These are phyloP conservation scores for Catharus bicknelli DNA, from an alignment of 2,113 vertebrate genomes.

Conservation along the genomic window DNA sequence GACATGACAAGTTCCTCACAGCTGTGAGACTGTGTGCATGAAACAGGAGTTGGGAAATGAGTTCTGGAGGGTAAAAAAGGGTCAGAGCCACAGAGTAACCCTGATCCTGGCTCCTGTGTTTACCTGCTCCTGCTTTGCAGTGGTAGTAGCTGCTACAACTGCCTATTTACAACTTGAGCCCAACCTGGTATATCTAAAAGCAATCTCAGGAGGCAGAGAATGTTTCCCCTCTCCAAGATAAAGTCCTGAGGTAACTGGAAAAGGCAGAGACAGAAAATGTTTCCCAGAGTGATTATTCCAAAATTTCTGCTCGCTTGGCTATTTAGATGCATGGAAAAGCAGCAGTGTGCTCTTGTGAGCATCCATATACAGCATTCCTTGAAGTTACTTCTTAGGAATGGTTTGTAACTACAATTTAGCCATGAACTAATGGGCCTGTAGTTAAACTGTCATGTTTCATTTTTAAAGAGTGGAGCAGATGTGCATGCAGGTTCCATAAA, in stretches of 20 bases:
- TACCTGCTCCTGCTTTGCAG: background rate
- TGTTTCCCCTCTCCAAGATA: background rate
- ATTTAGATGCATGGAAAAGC: background rate
- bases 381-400: background rate
- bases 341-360: background rate
- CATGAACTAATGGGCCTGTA: background rate
- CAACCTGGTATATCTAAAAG: background rate
- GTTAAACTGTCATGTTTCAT: background rate
- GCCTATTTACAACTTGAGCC: background rate
- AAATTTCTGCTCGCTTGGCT: background rate
- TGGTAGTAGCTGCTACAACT: background rate
- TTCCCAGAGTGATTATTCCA: background rate
- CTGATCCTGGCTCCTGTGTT: background rate
- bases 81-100: background rate
- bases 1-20: accelerated
- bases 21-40: accelerated
- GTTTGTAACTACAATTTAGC: background rate
- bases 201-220: background rate
- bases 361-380: background rate
- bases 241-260: background rate
- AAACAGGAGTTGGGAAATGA: accelerated
- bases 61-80: accelerated
- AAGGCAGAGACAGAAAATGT: background rate
- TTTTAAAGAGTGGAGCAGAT: constrained; percentile 15
- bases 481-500: constrained; percentile 26